phyloP scores from a whole-genome alignment of 2,888 invertebrate species.

The Hanleya hanleyi region DNA sequence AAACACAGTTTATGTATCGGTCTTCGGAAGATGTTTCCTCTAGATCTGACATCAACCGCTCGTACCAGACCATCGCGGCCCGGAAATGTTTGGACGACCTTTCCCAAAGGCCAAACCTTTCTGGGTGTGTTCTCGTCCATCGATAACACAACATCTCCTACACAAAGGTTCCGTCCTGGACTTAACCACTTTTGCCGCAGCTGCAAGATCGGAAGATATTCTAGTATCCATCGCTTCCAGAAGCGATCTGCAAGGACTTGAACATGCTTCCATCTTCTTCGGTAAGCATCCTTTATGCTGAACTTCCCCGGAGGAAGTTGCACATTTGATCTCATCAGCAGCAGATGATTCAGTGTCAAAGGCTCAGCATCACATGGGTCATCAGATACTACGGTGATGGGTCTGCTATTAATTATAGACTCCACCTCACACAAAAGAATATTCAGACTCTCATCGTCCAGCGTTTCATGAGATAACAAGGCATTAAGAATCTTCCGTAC shows the following conservation, averaged over 20 bases:
- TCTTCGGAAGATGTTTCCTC: neutral
- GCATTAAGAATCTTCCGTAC: neutral
- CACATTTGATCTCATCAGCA: slow-evolving; percentile 25
- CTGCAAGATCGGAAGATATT: slow-evolving; percentile 10
- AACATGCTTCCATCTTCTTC: slow-evolving; percentile 15
- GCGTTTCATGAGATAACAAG: neutral
- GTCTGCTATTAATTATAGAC: neutral
- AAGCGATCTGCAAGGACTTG: slow-evolving; percentile 13
- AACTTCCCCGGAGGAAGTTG: neutral
- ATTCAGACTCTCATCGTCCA: neutral
- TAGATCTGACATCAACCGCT: neutral
- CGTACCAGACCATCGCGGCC: neutral
- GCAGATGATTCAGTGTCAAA: slow-evolving; percentile 45
- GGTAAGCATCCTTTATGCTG: neutral
- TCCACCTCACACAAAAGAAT: slow-evolving; percentile 2
- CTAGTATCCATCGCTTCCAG: slow-evolving; percentile 17
- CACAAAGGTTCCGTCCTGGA: neutral
- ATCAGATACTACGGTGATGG: neutral
- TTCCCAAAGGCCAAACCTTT: neutral
- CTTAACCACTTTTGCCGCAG: neutral
- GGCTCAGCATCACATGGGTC: slow-evolving; percentile 32
- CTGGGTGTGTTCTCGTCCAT: neutral
- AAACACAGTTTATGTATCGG: neutral
- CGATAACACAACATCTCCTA: neutral
- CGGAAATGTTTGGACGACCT: neutral